phyloP scores from a whole-genome alignment of 1,140 invertebrate genomes.

The Rhopalosiphum maidis region DNA sequence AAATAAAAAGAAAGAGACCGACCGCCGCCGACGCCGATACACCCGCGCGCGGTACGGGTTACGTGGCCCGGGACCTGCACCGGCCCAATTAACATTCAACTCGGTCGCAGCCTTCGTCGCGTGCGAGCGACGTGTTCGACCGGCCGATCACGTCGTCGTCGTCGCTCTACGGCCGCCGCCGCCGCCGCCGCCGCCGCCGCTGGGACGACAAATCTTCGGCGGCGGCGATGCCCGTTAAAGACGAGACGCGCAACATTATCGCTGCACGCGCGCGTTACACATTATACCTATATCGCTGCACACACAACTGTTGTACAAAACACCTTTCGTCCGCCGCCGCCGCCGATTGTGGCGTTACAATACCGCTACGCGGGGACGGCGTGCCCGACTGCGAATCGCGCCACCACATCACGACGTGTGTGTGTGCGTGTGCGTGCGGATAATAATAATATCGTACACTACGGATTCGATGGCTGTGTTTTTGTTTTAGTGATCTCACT shows the following conservation, averaged over 20 bases:
- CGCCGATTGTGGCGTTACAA: no score
- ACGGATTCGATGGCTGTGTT: no score
- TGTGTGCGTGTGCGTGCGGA: no score
- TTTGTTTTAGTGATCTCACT: no score
- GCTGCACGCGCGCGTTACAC: neutral
- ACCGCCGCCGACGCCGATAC: neutral
- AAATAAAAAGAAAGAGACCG: constrained; percentile 25
- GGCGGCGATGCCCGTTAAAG: neutral
- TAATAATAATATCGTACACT: no score
- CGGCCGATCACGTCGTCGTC: constrained; percentile 39
- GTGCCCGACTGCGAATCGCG: no score
- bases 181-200: neutral
- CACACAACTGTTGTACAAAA: no score
- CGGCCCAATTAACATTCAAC: constrained; percentile 52
- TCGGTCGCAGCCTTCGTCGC: constrained; percentile 48
- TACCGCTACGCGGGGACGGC: no score
- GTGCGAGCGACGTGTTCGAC: constrained; percentile 43
- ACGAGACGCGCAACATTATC: neutral
- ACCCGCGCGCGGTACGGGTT: neutral
- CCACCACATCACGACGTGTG: no score
- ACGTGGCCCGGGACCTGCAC: neutral
- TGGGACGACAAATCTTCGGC: constrained; percentile 6
- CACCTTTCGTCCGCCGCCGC: no score
- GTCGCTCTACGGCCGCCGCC: neutral
- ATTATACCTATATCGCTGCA: no score